Evolutionary conservation across 1,140 invertebrate species (phyloP).

Genomic region (Microplitis demolitor): DNA sequence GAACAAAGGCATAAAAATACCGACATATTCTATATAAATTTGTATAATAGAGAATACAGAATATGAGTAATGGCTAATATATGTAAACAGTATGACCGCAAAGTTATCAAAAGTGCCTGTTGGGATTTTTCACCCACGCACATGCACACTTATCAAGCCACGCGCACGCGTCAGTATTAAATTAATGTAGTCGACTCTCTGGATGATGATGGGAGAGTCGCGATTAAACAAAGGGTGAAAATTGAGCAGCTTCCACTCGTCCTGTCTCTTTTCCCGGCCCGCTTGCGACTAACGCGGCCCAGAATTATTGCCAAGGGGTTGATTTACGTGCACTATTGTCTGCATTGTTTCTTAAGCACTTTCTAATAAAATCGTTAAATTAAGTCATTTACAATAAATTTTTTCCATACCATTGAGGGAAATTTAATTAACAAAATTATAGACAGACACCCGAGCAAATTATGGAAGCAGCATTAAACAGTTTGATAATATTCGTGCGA

Average conservation of each 20-base stretch:
- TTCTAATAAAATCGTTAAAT: background rate
- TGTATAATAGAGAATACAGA: background rate
- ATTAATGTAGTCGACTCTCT: constrained; percentile 57
- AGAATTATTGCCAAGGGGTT: constrained; percentile 5
- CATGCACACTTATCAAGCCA: background rate
- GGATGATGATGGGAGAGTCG: constrained; percentile 26
- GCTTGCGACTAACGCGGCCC: background rate
- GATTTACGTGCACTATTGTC: background rate
- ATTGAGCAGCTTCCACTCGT: constrained; percentile 43
- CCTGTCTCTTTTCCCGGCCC: background rate
- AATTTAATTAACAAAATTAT: too few relatives aligned
- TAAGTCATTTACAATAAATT: too few relatives aligned
- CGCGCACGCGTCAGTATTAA: constrained; percentile 50
- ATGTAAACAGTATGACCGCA: background rate
- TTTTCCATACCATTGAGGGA: too few relatives aligned
- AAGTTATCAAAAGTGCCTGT: constrained; percentile 17
- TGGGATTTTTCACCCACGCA: background rate
- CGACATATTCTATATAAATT: constrained; percentile 5
- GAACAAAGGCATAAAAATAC: too few relatives aligned
- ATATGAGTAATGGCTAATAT: too few relatives aligned
- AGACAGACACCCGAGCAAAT: too few relatives aligned
- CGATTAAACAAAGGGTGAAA: constrained; percentile 62
- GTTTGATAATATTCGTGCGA: too few relatives aligned
- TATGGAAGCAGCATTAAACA: too few relatives aligned
- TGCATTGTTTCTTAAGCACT: background rate